Evolutionary conservation across 2,797 vertebrate genomes (phyloP).

Genomic region (Liparis tanakae): DNA sequence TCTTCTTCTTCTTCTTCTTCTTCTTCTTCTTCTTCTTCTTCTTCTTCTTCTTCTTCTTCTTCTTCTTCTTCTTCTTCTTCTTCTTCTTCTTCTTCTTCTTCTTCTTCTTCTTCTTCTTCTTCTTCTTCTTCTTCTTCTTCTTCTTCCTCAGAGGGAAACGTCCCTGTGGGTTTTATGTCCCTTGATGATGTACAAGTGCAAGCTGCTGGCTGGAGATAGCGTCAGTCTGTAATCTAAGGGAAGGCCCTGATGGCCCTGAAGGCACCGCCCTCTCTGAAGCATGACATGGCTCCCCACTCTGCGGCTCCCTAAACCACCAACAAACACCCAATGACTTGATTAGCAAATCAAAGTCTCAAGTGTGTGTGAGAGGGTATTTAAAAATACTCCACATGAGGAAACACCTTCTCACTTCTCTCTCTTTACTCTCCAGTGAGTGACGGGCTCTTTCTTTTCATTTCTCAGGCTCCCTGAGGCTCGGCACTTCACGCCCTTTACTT

Average conservation of each 20-base stretch:
- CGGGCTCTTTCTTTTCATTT: not conserved
- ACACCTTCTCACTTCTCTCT: not conserved
- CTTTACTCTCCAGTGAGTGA: not conserved
- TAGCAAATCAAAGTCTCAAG: not conserved
- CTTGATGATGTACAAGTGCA: not conserved
- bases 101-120: not conserved
- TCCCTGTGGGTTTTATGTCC: not conserved
- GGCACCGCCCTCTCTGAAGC: slow-evolving; percentile 43
- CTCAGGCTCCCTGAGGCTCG: not conserved
- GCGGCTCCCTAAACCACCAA: not conserved
- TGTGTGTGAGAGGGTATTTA: not conserved
- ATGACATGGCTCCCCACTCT: not conserved
- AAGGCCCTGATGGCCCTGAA: slow-evolving; percentile 15
- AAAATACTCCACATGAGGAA: not conserved
- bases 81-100: not conserved
- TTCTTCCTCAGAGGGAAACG: not conserved
- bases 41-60: not conserved
- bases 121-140: not conserved
- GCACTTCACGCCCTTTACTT: not conserved
- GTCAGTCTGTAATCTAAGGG: slow-evolving; percentile 56
- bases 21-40: not conserved
- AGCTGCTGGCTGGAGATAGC: slow-evolving; percentile 33
- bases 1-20: no score
- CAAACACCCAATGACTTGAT: not conserved
- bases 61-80: not conserved